phyloP scores from a whole-genome alignment of 2,888 invertebrate species.

The Heliconius sara region DNA sequence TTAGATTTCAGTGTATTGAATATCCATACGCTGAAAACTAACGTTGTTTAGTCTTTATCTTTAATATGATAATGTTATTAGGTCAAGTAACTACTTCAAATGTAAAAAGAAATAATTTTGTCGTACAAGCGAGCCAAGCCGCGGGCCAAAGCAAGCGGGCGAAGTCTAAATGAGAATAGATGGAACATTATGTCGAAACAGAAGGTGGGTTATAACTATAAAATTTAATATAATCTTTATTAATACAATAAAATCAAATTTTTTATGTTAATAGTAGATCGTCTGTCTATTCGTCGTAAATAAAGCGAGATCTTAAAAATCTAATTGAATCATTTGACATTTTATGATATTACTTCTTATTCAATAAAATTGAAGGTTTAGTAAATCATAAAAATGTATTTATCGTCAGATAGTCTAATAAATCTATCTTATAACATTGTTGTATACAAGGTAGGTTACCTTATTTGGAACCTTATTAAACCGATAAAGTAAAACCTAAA shows the following conservation, averaged over 20 bases:
- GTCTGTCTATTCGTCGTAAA: background rate
- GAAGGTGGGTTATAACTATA: background rate
- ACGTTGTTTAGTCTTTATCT: too few species aligned
- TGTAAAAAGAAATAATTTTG: too few species aligned
- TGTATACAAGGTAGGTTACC: background rate
- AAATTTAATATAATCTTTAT: background rate
- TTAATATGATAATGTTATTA: too few species aligned
- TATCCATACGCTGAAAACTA: too few species aligned
- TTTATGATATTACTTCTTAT: background rate
- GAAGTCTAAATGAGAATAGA: background rate
- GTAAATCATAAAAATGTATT: slow-evolving; percentile 1
- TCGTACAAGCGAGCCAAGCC: too few species aligned
- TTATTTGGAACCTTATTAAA: background rate
- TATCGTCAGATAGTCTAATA: background rate
- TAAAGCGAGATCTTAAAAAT: background rate
- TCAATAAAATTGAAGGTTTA: slow-evolving; percentile 10
- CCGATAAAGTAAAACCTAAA: background rate
- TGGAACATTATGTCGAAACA: background rate
- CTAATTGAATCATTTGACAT: background rate
- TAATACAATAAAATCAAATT: background rate
- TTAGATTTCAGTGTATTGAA: too few species aligned
- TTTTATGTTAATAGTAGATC: background rate
- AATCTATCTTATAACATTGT: slow-evolving; percentile 1
- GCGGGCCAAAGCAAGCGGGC: too few species aligned
- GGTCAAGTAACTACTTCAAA: too few species aligned